phyloP scores from a whole-genome alignment of 1,140 invertebrate species.

The Caenorhabditis inopinata region DNA sequence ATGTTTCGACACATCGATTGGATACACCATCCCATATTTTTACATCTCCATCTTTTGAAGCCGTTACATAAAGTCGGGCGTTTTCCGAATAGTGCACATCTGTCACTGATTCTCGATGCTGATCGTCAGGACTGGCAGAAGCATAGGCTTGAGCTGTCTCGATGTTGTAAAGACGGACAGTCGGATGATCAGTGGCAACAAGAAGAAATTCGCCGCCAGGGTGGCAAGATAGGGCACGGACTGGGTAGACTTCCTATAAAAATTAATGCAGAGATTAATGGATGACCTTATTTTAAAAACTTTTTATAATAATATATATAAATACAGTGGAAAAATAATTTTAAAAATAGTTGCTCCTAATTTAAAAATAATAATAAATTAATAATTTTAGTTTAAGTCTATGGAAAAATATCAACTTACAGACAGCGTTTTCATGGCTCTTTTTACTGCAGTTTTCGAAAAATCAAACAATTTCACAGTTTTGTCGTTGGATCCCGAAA shows the following conservation, averaged over 20 bases:
- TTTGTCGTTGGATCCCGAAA: constrained; percentile 87
- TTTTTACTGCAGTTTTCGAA: constrained; percentile 94
- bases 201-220: constrained; percentile 89
- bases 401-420: constrained; percentile 47
- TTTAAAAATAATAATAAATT: no score
- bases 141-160: constrained; percentile 94
- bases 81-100: constrained; percentile 75
- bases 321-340: no score
- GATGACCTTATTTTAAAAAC: no score
- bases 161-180: constrained; percentile 86
- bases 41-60: constrained; percentile 86
- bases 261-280: no score
- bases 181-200: constrained; percentile 88
- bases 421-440: constrained; percentile 77
- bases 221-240: constrained; percentile 87
- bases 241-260: constrained; percentile 82
- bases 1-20: constrained; percentile 89
- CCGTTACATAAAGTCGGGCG: constrained; percentile 77
- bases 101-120: constrained; percentile 84
- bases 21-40: constrained; percentile 73
- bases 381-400: no score
- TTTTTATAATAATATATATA: no score
- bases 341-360: no score
- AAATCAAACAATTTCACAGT: constrained; percentile 96
- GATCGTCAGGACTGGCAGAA: constrained; percentile 82